Conservation (phyloP, 2,797 vertebrate species). For the Sebastes taczanowskii region DNA sequence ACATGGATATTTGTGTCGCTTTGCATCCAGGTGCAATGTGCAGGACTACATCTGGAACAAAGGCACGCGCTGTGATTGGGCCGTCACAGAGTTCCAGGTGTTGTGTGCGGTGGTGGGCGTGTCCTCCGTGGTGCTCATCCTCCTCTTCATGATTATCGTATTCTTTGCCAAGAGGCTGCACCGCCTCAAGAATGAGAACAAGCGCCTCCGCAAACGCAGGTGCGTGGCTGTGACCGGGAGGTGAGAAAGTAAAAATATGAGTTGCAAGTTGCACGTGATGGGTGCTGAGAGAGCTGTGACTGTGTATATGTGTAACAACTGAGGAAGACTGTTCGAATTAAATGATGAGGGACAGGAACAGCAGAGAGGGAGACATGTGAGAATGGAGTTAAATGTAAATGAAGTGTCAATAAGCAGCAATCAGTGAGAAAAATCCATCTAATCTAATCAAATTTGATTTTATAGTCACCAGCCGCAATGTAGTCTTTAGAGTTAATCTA, state of each 20-base stretch:
- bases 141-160: constrained; percentile 97
- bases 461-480: background rate
- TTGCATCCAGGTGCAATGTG: constrained; percentile 78
- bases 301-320: background rate
- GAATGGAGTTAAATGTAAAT: background rate
- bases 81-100: constrained; percentile 98
- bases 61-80: constrained; percentile 92
- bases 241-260: constrained; percentile 15
- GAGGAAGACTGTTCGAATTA: background rate
- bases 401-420: background rate
- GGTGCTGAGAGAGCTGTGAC: background rate
- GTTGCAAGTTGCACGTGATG: background rate
- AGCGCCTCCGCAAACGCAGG: constrained; percentile 91
- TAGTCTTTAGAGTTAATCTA: background rate
- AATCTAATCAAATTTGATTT: background rate
- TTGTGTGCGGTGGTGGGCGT: constrained; percentile 92
- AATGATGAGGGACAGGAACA: background rate
- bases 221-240: background rate
- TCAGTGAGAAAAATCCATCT: constrained; percentile 8
- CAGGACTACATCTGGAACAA: constrained; percentile 99
- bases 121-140: constrained; percentile 86
- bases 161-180: constrained; percentile 97
- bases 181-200: constrained; percentile 94
- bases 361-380: background rate
- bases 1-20: background rate